These are phyloP conservation scores for Onychomys torridus DNA, from an alignment of 2,797 vertebrate genomes.

Conservation along the genomic window DNA sequence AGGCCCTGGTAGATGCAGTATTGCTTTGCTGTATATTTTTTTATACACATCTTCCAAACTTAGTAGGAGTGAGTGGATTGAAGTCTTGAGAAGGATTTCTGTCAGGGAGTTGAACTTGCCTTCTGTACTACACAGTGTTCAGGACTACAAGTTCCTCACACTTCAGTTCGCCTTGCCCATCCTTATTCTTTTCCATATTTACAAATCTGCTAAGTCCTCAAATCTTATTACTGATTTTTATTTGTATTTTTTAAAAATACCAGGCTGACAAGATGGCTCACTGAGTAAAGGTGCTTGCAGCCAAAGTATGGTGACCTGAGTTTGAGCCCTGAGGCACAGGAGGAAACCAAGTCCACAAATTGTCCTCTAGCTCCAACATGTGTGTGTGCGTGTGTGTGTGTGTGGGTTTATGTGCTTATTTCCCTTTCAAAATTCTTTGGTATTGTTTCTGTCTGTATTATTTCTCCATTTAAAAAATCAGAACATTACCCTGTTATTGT, in stretches of 20 bases:
- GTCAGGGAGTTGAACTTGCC: neutral
- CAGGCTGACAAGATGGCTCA: neutral
- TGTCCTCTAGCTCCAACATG: neutral
- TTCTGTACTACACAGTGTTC: neutral
- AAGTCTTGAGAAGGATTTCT: neutral
- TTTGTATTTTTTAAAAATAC: neutral
- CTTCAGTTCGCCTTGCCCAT: neutral
- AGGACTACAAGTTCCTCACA: neutral
- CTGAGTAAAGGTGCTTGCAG: neutral
- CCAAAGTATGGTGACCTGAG: neutral
- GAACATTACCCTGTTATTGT: neutral
- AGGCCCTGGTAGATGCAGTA: neutral
- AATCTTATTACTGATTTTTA: neutral
- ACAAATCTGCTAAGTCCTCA: neutral
- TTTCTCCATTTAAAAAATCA: slow-evolving; percentile 32
- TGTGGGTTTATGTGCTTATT: slow-evolving; percentile 1
- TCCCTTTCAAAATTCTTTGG: neutral
- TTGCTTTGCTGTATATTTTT: neutral
- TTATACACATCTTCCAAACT: neutral
- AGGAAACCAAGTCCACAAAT: neutral
- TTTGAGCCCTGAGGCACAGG: neutral
- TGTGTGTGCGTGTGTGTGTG: too few species aligned
- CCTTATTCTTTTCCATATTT: neutral
- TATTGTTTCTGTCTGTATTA: neutral
- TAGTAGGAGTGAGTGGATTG: neutral